Percentiles rank a stretch among this genome's conserved stretches.
phyloP scores from a whole-genome alignment of 2,113 vertebrate species.

The Hypanus sabinus region DNA sequence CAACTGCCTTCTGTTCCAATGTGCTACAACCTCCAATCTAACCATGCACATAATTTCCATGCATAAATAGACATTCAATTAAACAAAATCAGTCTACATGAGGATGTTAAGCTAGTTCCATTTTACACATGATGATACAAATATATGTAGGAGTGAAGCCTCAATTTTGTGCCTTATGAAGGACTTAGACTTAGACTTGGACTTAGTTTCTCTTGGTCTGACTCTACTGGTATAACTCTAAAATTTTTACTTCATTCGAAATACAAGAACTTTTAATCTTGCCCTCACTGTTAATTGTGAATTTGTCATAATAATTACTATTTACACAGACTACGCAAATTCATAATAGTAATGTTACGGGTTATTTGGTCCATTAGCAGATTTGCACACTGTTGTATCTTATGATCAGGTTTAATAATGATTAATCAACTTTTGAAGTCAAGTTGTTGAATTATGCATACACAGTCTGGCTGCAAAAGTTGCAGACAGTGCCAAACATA shows the following conservation, averaged over 20 bases:
- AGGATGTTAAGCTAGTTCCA: neutral
- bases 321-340: neutral
- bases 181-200: too few relatives aligned
- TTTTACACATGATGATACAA: neutral
- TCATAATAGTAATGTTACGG: neutral
- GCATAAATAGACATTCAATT: neutral
- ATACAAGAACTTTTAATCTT: too few relatives aligned
- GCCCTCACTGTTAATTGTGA: neutral
- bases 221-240: neutral
- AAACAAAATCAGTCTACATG: neutral
- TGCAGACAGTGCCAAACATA: neutral
- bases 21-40: neutral
- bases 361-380: neutral
- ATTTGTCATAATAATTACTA: too few relatives aligned
- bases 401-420: neutral
- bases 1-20: neutral
- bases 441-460: constrained; percentile 4
- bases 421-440: constrained; percentile 19
- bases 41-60: neutral
- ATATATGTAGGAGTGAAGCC: neutral
- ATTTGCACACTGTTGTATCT: neutral
- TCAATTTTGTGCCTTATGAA: neutral
- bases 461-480: constrained; percentile 2
- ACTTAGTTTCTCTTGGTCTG: neutral
- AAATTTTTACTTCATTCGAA: neutral